Evolutionary conservation across 2,888 invertebrate genomes (phyloP).

Genomic region (Amphipyra berbera): DNA sequence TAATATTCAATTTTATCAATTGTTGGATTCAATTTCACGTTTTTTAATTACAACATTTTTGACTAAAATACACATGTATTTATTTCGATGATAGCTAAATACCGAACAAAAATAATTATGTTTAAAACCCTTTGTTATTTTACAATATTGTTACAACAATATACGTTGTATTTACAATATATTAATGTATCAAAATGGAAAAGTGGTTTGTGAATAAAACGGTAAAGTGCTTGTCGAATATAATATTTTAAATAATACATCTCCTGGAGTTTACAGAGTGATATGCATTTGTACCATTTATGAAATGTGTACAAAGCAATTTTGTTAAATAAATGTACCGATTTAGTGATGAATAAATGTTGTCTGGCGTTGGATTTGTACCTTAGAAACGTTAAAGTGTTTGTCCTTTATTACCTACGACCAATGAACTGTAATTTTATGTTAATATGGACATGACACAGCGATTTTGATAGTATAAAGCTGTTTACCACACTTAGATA

Average conservation of each 20-base stretch:
- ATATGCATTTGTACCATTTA: neutral
- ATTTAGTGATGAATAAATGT: neutral
- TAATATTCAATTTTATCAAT: too few relatives aligned
- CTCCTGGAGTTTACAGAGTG: neutral
- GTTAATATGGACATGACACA: too few relatives aligned
- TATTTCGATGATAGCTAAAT: neutral
- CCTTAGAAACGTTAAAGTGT: too few relatives aligned
- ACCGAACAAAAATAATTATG: neutral
- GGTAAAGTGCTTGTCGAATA: neutral
- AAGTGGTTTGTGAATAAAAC: neutral
- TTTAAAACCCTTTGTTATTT: neutral
- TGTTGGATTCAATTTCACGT: too few relatives aligned
- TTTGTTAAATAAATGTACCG: neutral
- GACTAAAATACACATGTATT: too few relatives aligned
- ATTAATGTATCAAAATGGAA: neutral
- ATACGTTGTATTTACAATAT: neutral
- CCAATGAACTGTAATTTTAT: too few relatives aligned
- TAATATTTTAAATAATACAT: constrained; percentile 1
- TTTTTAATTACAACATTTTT: too few relatives aligned
- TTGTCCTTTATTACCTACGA: too few relatives aligned
- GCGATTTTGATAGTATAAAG: too few relatives aligned
- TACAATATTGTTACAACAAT: neutral
- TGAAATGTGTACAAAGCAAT: neutral
- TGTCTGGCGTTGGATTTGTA: neutral
- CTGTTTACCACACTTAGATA: too few relatives aligned